phyloP scores from a whole-genome alignment of 2,888 invertebrate genomes.

The Sinotaia quadrata region DNA sequence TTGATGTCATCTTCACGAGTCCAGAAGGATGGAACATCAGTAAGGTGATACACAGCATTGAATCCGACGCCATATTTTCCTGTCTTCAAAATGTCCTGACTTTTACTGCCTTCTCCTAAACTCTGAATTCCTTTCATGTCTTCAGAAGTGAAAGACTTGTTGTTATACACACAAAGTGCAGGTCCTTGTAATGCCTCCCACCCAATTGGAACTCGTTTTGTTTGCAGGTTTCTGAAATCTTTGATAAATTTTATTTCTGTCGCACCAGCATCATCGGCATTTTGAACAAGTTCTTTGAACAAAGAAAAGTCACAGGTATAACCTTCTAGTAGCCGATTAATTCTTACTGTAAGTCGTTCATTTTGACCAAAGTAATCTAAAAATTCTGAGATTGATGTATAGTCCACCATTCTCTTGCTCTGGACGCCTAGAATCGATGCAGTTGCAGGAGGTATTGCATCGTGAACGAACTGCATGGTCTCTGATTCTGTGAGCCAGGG shows the following conservation, averaged over 20 bases:
- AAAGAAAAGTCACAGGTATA: slow-evolving; percentile 64
- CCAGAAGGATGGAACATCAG: slow-evolving; percentile 1
- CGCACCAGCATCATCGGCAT: slow-evolving; percentile 66
- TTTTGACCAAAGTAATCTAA: slow-evolving; percentile 62
- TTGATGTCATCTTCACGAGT: slow-evolving; percentile 36
- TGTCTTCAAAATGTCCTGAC: slow-evolving; percentile 61
- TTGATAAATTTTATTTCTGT: slow-evolving; percentile 64
- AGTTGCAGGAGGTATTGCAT: slow-evolving; percentile 43
- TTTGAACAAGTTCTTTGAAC: slow-evolving; percentile 68
- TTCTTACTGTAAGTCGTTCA: slow-evolving; percentile 61
- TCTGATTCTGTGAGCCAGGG: slow-evolving; percentile 46
- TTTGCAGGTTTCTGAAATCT: slow-evolving; percentile 52
- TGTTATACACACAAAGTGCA: slow-evolving; percentile 67
- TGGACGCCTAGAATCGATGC: slow-evolving; percentile 47
- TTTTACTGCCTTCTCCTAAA: slow-evolving; percentile 65
- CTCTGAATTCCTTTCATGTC: slow-evolving; percentile 14
- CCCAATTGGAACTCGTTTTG: slow-evolving; percentile 44
- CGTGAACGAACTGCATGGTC: slow-evolving; percentile 36
- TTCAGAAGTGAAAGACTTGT: slow-evolving; percentile 29
- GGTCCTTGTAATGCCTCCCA: slow-evolving; percentile 65
- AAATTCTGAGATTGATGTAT: slow-evolving; percentile 1
- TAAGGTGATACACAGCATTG: slow-evolving; percentile 14
- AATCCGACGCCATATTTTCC: slow-evolving; percentile 3
- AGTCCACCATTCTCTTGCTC: slow-evolving; percentile 24
- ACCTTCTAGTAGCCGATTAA: slow-evolving; percentile 58